A percentile compares a stretch with the other conserved stretches of the same genome.
These are phyloP conservation scores for Neoniphon sammara DNA, from an alignment of 2,797 vertebrate species.

Conservation along the genomic window DNA sequence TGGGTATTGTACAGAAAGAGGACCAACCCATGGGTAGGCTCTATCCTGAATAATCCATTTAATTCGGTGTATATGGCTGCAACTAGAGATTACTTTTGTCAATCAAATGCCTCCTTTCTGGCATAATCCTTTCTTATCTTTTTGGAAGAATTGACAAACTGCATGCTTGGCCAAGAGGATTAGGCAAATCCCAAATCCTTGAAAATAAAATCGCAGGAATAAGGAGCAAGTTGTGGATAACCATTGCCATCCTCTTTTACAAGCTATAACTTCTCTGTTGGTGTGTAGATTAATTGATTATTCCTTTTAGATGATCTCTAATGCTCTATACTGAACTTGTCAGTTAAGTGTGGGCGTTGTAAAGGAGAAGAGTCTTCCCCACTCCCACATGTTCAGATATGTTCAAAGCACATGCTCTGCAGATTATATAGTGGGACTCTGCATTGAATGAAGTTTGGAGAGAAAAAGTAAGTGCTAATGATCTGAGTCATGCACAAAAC, in stretches of 20 bases:
- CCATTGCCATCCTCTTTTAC: conserved; percentile 9
- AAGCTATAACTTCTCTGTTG: conserved; percentile 20
- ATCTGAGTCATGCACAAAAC: conserved; percentile 48
- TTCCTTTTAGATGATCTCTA: conserved; percentile 18
- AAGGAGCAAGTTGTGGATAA: conserved; percentile 7
- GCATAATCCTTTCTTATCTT: conserved; percentile 32
- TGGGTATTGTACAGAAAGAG: neutral
- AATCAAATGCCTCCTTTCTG: conserved; percentile 43
- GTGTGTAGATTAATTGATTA: conserved; percentile 34
- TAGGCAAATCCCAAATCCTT: conserved; percentile 33
- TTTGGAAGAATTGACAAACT: conserved; percentile 33
- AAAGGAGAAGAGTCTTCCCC: conserved; percentile 21
- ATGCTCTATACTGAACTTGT: neutral
- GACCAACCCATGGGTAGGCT: conserved; percentile 14
- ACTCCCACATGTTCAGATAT: conserved; percentile 37
- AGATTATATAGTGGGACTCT: conserved; percentile 23
- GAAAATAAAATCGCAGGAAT: conserved; percentile 4
- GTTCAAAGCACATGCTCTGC: conserved; percentile 48
- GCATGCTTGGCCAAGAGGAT: conserved; percentile 51
- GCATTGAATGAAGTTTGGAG: conserved; percentile 32
- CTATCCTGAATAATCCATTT: conserved; percentile 55
- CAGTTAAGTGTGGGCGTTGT: conserved; percentile 5
- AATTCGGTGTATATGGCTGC: conserved; percentile 46
- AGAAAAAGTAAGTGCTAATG: conserved; percentile 28
- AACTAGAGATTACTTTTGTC: conserved; percentile 45